Base-by-base conservation (phyloP, 2,113 vertebrate species). In the Antennarius striatus region DNA sequence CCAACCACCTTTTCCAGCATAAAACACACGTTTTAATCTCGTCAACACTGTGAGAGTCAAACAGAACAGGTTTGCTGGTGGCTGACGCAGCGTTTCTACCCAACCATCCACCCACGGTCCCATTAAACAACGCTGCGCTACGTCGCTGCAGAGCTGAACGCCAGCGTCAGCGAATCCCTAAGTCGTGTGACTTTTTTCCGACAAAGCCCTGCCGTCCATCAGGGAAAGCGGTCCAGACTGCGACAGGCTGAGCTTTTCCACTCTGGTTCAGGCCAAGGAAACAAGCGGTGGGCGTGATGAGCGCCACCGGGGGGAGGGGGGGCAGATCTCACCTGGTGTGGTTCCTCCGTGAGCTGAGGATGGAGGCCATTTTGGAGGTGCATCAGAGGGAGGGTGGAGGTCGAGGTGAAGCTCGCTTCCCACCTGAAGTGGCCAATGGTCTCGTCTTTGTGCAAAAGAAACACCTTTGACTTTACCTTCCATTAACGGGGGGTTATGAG, bases 291-390 rank as follows among this genome's bases (percentile, higher is more conserved):
- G 56, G 48, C 10, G 45, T 56, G 70, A 70, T 42, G 47, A 56
- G 56, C 46, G 7, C 29, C 53, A 52, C 52, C 52, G 12, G 45
- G 52, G 73, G 70, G 45, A 48, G 73, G 70, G 22, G 22, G 22
- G 2, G 22, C 52, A 17, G 40, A 52, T 52, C 72, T 74, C 42
- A 29, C 29, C 68, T 14, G 11, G 69, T 57, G 54, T 49, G 30
- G 58, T 64, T 68, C 68, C 42, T 50, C 50, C 3, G 56, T 57
- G 30, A 45, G 70, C 80, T n/a, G 63, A 61, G 62, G 61, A 32
- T 22, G 70, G 81, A 85, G 77, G 85, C 84, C 86, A 87, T 88
- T 90, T 87, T 86, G 74, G 84, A 86, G 71, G 14, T 42, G 4
- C 74, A 82, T 60, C 3, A 28, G 67, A 60, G 52, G 69, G 52